Evolutionary conservation across 1,140 invertebrate genomes (phyloP).

Genomic region (Trichonephila clavata): DNA sequence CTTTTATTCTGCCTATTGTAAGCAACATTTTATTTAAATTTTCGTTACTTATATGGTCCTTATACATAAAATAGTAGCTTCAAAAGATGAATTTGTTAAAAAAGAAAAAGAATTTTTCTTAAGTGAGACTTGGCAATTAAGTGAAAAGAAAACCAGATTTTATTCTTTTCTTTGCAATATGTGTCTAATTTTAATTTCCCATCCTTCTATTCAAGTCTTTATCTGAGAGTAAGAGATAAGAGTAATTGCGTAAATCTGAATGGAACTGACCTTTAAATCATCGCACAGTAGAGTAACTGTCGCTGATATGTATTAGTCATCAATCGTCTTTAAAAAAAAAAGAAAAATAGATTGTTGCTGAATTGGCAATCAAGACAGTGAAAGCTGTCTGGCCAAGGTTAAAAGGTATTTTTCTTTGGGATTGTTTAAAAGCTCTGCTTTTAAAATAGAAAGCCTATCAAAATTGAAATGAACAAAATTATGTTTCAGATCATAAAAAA

Average conservation of each 20-base stretch:
- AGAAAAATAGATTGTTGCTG: neutral
- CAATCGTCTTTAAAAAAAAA: slow-evolving; percentile 5
- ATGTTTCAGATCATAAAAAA: no score
- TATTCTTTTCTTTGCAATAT: neutral
- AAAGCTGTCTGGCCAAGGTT: neutral
- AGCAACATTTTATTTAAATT: no score
- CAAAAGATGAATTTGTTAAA: no score
- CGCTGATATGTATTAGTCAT: slow-evolving; percentile 65
- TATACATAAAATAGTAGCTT: no score
- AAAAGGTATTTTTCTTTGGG: neutral
- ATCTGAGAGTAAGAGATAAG: slow-evolving; percentile 67
- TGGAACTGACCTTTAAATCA: slow-evolving; percentile 68
- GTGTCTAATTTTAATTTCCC: slow-evolving; percentile 18
- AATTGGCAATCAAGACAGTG: neutral
- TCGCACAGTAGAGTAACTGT: slow-evolving; percentile 48
- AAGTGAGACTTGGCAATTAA: neutral
- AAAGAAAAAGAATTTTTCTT: neutral
- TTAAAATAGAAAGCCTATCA: neutral
- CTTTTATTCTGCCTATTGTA: no score
- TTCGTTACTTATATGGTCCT: no score
- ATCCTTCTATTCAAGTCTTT: slow-evolving; percentile 12
- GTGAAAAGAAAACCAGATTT: neutral
- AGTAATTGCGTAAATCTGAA: slow-evolving; percentile 58
- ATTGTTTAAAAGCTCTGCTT: neutral
- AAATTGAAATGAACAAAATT: neutral